Evolutionary conservation across 2,113 vertebrate genomes (phyloP).

Genomic region (Oryzias woworae): DNA sequence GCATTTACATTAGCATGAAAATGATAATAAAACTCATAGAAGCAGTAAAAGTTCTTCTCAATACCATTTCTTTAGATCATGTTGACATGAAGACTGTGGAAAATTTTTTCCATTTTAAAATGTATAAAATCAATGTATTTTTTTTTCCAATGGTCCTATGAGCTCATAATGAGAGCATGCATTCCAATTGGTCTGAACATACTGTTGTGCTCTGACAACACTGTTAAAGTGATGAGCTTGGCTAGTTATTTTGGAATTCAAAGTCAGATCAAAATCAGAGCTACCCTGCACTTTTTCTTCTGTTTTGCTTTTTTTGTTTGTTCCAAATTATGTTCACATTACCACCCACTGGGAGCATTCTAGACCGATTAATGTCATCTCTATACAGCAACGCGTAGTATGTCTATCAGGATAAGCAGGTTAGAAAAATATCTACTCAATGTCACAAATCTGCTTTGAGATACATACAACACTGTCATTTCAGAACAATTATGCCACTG

Average conservation of each 20-base stretch:
- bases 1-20: constrained; percentile 43
- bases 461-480: constrained; percentile 21
- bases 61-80: not conserved
- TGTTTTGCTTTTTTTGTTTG: constrained; percentile 3
- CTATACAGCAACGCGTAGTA: not conserved
- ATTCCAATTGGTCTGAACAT: not conserved
- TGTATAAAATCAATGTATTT: constrained; percentile 9
- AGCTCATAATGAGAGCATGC: constrained; percentile 5
- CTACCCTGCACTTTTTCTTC: constrained; percentile 2
- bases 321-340: not conserved
- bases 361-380: constrained; percentile 8
- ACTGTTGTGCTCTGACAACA: not conserved
- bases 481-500: constrained; percentile 18
- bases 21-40: not conserved
- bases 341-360: not conserved
- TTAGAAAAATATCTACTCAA: constrained; percentile 12
- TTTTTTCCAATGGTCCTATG: constrained; percentile 1
- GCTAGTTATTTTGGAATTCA: not conserved
- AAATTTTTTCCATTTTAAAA: constrained; percentile 1
- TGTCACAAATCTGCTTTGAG: constrained; percentile 24
- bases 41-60: too few species aligned
- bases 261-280: not conserved
- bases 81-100: constrained; percentile 6
- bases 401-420: constrained; percentile 11
- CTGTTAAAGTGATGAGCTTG: not conserved